Percentiles rank a stretch among this genome's conserved stretches.
phyloP scores from a whole-genome alignment of 2,797 vertebrate species.

The Vipera ursinii region DNA sequence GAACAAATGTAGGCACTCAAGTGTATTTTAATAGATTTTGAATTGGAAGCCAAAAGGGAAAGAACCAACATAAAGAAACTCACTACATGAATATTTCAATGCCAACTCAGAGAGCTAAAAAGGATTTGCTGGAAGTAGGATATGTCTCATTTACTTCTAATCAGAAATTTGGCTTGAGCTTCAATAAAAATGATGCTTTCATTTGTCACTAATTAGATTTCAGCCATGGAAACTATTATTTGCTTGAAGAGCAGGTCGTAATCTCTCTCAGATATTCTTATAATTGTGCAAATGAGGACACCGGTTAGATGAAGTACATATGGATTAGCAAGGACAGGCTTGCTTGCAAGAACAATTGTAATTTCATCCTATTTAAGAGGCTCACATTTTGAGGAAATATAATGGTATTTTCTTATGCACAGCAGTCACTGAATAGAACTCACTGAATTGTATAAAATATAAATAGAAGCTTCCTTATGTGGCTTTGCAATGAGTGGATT shows the following conservation, averaged over 20 bases:
- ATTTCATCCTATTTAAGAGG: background rate
- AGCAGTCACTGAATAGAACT: background rate
- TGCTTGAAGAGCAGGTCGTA: conserved; percentile 20
- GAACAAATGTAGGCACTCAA: background rate
- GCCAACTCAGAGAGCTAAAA: conserved; percentile 29
- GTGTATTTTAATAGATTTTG: background rate
- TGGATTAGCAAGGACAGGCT: background rate
- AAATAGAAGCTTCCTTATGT: conserved; percentile 29
- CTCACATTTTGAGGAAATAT: conserved; percentile 10
- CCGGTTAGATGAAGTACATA: background rate
- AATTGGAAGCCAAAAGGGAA: background rate
- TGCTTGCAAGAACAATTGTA: background rate
- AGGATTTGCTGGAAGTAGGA: background rate
- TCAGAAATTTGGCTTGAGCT: conserved; percentile 23
- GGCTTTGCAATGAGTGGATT: conserved; percentile 1
- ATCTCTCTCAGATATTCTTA: conserved; percentile 18
- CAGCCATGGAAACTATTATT: conserved; percentile 24
- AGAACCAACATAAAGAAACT: conserved; percentile 9
- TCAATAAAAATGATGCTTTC: conserved; percentile 28
- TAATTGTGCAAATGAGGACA: conserved; percentile 12
- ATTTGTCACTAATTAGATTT: conserved; percentile 29
- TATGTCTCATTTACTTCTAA: conserved; percentile 20
- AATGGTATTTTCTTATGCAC: background rate
- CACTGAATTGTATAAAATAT: conserved; percentile 16
- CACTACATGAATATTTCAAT: conserved; percentile 26